These are phyloP conservation scores for Lepeophtheirus salmonis DNA, from an alignment of 1,140 invertebrate genomes.

Conservation along the genomic window DNA sequence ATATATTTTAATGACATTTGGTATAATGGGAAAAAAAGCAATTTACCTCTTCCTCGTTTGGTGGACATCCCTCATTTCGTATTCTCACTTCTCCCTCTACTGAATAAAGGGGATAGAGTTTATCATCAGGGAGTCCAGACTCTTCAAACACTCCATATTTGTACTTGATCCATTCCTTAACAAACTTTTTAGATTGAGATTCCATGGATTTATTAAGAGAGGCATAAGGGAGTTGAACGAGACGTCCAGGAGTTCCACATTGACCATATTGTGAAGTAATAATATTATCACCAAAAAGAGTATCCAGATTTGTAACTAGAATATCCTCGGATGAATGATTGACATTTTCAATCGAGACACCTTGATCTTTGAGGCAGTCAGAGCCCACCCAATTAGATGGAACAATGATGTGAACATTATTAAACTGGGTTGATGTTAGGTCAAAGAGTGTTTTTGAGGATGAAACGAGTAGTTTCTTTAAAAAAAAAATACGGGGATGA, in stretches of 20 bases:
- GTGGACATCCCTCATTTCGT: background rate
- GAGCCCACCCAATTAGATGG: background rate
- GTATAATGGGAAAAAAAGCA: background rate
- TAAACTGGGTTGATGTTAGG: background rate
- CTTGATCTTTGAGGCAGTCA: background rate
- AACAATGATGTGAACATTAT: background rate
- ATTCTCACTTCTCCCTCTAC: background rate
- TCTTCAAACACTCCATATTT: conserved; percentile 7
- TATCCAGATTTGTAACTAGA: background rate
- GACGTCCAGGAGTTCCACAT: background rate
- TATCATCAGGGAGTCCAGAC: background rate
- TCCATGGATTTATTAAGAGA: background rate
- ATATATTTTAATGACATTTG: background rate
- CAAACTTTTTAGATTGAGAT: background rate
- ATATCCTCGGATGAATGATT: background rate
- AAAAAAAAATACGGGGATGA: background rate
- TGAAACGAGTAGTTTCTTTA: background rate
- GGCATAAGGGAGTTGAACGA: background rate
- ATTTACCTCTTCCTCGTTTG: background rate
- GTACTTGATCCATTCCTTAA: background rate
- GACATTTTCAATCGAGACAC: background rate
- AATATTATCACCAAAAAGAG: background rate
- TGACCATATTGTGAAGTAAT: background rate
- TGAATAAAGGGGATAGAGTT: background rate
- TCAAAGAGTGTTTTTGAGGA: background rate